Evolutionary conservation across 2,113 vertebrate species (phyloP), one percentile per base, ranked within the genome.

Genomic region (Nothobranchius kuhntae): DNA sequence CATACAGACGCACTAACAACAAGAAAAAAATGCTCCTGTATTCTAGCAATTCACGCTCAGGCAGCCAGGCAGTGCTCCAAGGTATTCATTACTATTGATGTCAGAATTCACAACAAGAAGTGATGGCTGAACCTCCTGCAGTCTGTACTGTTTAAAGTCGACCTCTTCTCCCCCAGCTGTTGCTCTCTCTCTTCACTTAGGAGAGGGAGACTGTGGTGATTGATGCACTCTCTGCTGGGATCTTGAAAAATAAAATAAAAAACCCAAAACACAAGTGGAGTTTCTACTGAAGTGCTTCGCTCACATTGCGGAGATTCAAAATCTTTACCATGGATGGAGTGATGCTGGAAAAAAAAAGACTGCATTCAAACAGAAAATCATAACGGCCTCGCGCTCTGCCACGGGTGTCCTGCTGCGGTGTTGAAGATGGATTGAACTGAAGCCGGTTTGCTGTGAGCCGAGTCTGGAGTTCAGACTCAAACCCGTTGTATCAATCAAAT

Each of bases 81-180:
- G 89, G 82, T 88, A 70, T 89, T 90, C 89, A 89, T 90, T 91
- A 89, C 83, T 81, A 87, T 80, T 86, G 80, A 90, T 86, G 88
- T 90, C 88, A 87, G 84, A 88, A 85, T 86, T 61, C 80, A 84
- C 87, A 89, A 88, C 77, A 75, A 88, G 86, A 88, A 84, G 85
- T 86, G 87, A 89, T 86, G 79, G 82, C 90, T 80, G 84, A 83
- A 77, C 82, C 88, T 89, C 84, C 86, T 84, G 86, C 85, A 87
- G 83, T 83, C 83, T 85, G 84, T 86, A 81, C 85, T 88, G 85
- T 86, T 91, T 89, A 91, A 87, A 78, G 67, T 74, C 54, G n/a
- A 82, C 75, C 81, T 78, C 68, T 67, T 83, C 78, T 82, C 83
- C 75, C 66, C 76, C 85, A 88, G 87, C 81, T 89, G 85, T 87